Evolutionary conservation across 2,113 vertebrate species (phyloP).

Genomic region (Dicaeum eximium): DNA sequence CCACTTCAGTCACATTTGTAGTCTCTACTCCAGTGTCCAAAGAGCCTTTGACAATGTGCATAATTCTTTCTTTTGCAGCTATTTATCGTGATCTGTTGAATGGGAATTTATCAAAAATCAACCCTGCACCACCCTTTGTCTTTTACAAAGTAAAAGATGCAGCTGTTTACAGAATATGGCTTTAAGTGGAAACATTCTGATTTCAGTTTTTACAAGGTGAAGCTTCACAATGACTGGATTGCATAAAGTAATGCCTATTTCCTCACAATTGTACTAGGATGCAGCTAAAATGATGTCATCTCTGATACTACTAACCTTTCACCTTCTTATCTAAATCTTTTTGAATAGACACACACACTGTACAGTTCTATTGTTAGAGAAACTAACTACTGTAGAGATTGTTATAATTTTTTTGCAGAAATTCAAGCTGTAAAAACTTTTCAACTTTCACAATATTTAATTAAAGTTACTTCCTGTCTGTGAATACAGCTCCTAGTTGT

Average conservation of each 20-base stretch:
- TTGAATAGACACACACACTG: constrained; percentile 95
- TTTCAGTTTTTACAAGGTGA: constrained; percentile 68
- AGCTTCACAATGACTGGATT: constrained; percentile 76
- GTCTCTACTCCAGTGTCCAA: constrained; percentile 68
- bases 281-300: constrained; percentile 78
- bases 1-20: constrained; percentile 65
- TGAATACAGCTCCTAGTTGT: constrained; percentile 76
- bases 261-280: constrained; percentile 73
- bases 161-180: constrained; percentile 81
- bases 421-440: constrained; percentile 99
- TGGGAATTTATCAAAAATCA: constrained; percentile 46
- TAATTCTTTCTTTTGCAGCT: constrained; percentile 66
- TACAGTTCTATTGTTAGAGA: constrained; percentile 94
- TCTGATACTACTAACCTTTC: constrained; percentile 85
- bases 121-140: constrained; percentile 1
- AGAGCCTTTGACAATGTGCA: constrained; percentile 71
- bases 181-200: constrained; percentile 75
- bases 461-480: constrained; percentile 99
- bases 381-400: constrained; percentile 98
- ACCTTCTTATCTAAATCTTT: constrained; percentile 84
- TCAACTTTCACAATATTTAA: constrained; percentile 99
- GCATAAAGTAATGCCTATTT: constrained; percentile 64
- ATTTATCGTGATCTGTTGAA: constrained; percentile 60
- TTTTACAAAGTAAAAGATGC: constrained; percentile 66
- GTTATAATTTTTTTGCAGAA: constrained; percentile 98